A percentile compares a stretch with the other conserved stretches of the same genome.
These are phyloP conservation scores for Thryonomys swinderianus DNA, from an alignment of 2,113 vertebrate species.

Conservation along the genomic window DNA sequence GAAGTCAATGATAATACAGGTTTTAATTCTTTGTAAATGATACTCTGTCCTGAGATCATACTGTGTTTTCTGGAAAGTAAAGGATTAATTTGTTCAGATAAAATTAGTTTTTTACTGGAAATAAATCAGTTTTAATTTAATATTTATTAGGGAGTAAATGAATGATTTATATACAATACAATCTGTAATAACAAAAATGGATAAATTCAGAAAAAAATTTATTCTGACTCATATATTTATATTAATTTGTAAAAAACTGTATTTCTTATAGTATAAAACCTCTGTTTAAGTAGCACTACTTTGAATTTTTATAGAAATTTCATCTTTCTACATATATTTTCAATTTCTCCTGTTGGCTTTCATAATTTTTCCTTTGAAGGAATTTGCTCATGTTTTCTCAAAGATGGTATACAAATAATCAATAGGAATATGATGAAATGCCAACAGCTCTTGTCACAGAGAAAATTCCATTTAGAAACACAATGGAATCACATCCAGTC, in stretches of 20 bases:
- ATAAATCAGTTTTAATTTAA: neutral
- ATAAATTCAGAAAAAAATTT: neutral
- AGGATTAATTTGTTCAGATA: neutral
- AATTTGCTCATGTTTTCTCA: neutral
- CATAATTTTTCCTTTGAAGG: neutral
- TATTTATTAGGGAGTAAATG: neutral
- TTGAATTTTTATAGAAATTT: neutral
- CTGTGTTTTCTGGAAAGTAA: neutral
- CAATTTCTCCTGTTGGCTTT: neutral
- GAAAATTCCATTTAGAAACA: neutral
- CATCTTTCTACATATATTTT: neutral
- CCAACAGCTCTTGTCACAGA: neutral
- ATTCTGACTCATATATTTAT: neutral
- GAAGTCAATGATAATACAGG: neutral
- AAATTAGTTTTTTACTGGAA: constrained; percentile 37
- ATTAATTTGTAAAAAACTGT: neutral
- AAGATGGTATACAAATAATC: neutral
- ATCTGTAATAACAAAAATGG: neutral
- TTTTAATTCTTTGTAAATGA: neutral
- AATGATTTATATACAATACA: neutral
- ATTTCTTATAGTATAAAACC: neutral
- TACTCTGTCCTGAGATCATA: neutral
- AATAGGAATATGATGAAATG: neutral
- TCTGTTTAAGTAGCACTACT: neutral
- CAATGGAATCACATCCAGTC: neutral